Evolutionary conservation across 2,113 vertebrate genomes (phyloP).

Genomic region (Crocuta crocuta): DNA sequence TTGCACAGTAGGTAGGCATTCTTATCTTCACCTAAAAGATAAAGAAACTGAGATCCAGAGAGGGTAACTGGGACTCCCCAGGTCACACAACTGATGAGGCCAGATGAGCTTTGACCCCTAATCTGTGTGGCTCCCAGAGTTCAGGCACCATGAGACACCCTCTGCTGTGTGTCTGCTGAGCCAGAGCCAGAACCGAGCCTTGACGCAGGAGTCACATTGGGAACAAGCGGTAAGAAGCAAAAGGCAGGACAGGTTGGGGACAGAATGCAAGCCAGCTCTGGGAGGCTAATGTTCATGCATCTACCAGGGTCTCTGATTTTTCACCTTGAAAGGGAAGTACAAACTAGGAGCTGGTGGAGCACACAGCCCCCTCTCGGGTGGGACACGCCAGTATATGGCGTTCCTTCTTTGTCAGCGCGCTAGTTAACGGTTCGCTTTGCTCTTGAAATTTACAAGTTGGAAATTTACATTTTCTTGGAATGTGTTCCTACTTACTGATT

Average conservation of each 20-base stretch:
- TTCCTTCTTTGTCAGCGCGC: background rate
- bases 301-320: background rate
- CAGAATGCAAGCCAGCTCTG: background rate
- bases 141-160: background rate
- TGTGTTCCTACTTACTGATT: slow-evolving; percentile 61
- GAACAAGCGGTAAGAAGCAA: background rate
- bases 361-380: background rate
- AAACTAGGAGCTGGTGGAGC: background rate
- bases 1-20: background rate
- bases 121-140: background rate
- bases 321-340: background rate
- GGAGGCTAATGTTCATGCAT: too few relatives aligned
- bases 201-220: background rate
- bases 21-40: background rate
- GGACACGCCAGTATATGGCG: background rate
- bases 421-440: background rate
- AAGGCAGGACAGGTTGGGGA: background rate
- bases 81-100: background rate
- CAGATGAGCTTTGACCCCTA: background rate
- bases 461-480: slow-evolving; percentile 20
- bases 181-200: background rate
- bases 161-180: background rate
- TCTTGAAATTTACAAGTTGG: slow-evolving; percentile 57
- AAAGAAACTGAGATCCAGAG: background rate
- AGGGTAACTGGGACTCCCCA: background rate